These are phyloP conservation scores for Hirtodrosophila duncani DNA, from an alignment of 2,888 invertebrate species.

Conservation along the genomic window DNA sequence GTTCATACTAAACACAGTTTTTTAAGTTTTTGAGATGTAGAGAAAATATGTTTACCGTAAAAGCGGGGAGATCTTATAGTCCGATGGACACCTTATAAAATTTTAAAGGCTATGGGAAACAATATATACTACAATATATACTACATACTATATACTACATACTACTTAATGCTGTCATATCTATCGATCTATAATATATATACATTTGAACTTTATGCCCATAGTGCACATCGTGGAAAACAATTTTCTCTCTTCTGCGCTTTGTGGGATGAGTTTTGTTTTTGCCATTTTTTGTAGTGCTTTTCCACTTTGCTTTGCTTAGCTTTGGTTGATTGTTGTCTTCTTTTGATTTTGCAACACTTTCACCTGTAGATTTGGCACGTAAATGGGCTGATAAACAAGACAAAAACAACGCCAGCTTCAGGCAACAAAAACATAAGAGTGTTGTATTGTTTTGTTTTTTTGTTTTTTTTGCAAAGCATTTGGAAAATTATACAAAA, in stretches of 20 bases:
- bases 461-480: constrained; percentile 17
- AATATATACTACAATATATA: too few species aligned
- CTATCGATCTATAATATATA: too few species aligned
- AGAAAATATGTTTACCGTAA: too few species aligned
- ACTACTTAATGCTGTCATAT: too few species aligned
- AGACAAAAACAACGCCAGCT: constrained; percentile 32
- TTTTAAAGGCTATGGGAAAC: too few species aligned
- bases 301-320: constrained; percentile 3
- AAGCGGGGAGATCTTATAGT: too few species aligned
- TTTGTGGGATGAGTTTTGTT: constrained; percentile 36
- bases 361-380: constrained; percentile 69
- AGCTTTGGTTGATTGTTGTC: constrained; percentile 16
- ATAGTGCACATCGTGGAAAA: too few species aligned
- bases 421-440: constrained; percentile 29
- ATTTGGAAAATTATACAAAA: constrained; percentile 49
- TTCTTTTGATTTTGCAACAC: constrained; percentile 55
- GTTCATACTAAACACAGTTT: too few species aligned
- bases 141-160: too few species aligned
- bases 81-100: too few species aligned
- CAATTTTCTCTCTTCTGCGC: constrained; percentile 4
- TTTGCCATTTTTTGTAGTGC: constrained; percentile 12
- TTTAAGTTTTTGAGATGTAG: too few species aligned
- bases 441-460: constrained; percentile 13
- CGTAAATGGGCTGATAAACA: constrained; percentile 60
- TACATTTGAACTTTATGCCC: too few species aligned